phyloP scores from a whole-genome alignment of 2,113 vertebrate species.

The Phainopepla nitens region DNA sequence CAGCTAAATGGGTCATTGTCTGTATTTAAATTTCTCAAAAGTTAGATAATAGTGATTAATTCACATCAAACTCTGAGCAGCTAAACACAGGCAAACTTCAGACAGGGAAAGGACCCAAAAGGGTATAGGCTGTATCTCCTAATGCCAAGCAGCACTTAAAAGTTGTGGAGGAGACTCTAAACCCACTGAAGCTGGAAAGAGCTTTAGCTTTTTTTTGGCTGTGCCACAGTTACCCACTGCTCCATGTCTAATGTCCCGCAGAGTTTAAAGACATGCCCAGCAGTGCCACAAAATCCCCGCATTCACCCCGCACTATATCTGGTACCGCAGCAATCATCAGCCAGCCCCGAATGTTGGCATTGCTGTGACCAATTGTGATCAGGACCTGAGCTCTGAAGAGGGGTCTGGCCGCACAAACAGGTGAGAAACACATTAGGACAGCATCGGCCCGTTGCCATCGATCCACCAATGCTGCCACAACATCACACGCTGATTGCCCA shows the following conservation, averaged over 20 bases:
- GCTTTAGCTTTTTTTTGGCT: background rate
- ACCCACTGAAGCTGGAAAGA: background rate
- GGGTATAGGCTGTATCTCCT: background rate
- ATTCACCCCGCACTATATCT: background rate
- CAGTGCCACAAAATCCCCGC: background rate
- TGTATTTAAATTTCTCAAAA: background rate
- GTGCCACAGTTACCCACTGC: background rate
- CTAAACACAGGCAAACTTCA: background rate
- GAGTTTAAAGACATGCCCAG: background rate
- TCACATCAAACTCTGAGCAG: background rate
- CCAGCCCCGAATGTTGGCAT: background rate
- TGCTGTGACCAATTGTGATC: background rate
- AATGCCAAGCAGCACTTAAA: background rate
- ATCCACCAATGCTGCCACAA: rapidly evolving
- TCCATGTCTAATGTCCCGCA: background rate
- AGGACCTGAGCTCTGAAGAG: background rate
- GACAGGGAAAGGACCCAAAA: background rate
- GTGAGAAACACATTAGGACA: background rate
- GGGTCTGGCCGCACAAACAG: background rate
- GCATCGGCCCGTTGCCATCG: background rate
- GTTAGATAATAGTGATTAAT: background rate
- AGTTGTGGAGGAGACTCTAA: background rate
- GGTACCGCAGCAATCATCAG: background rate
- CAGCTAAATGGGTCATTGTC: background rate
- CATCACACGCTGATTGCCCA: background rate